Conservation (phyloP, 1,140 invertebrate genomes). For the Venustaconcha ellipsiformis region DNA sequence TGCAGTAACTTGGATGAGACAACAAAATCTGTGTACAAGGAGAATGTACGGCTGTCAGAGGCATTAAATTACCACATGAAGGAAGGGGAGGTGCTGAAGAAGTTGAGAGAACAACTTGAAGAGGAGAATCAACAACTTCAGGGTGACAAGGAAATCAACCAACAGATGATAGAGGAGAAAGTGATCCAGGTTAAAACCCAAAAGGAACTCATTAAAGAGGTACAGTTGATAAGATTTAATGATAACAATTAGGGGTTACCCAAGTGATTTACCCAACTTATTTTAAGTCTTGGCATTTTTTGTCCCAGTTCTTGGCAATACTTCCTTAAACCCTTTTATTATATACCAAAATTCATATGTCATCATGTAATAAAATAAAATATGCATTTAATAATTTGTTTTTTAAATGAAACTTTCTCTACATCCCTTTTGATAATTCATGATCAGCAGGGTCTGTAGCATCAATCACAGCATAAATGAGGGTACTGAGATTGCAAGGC, state of each 20-base stretch:
- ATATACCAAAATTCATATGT: too few species aligned
- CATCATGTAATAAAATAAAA: too few species aligned
- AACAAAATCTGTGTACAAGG: slow-evolving; percentile 68
- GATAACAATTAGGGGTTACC: not conserved
- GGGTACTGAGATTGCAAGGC: too few species aligned
- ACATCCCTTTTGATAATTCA: too few species aligned
- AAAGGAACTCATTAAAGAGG: slow-evolving; percentile 63
- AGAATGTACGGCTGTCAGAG: slow-evolving; percentile 67
- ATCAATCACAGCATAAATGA: too few species aligned
- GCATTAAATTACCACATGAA: slow-evolving; percentile 65
- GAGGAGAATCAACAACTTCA: slow-evolving; percentile 58
- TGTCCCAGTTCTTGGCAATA: not conserved
- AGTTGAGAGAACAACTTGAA: slow-evolving; percentile 48
- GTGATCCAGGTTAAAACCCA: slow-evolving; percentile 58
- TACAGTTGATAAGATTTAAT: slow-evolving; percentile 21
- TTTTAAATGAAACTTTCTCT: too few species aligned
- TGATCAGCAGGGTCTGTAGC: too few species aligned
- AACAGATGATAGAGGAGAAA: slow-evolving; percentile 65
- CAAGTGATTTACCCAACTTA: not conserved
- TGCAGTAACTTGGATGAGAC: slow-evolving; percentile 68
- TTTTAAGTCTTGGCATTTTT: not conserved
- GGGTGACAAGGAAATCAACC: slow-evolving; percentile 63
- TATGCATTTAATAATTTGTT: too few species aligned
- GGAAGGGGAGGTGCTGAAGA: slow-evolving; percentile 64
- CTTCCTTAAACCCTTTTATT: not conserved